These are phyloP conservation scores for Carettochelys insculpta DNA, from an alignment of 2,113 vertebrate genomes.

Conservation along the genomic window DNA sequence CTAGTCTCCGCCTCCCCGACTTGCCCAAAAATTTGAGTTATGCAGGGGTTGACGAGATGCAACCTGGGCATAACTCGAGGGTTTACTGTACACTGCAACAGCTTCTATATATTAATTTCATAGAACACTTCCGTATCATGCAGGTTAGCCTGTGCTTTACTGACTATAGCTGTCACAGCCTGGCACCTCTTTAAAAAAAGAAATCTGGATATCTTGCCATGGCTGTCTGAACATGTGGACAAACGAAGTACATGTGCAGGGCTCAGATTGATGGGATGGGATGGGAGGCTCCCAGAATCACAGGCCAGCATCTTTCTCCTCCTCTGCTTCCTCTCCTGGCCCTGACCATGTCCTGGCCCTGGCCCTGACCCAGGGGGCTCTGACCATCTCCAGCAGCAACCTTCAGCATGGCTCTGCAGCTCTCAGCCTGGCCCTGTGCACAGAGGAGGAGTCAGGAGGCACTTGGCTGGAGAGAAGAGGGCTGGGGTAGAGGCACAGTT, in stretches of 20 bases:
- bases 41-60: too few species aligned
- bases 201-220: not conserved
- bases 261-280: not conserved
- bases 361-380: too few species aligned
- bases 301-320: not conserved
- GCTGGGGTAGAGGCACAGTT: not conserved
- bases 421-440: not conserved
- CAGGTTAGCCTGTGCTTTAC: not conserved
- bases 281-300: not conserved
- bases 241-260: not conserved
- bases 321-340: not conserved
- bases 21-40: too few species aligned
- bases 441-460: not conserved
- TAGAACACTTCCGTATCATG: not conserved
- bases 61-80: too few species aligned
- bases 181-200: not conserved
- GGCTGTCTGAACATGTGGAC: not conserved
- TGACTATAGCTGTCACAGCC: not conserved
- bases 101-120: not conserved
- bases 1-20: too few species aligned
- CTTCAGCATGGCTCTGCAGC: not conserved
- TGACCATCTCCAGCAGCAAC: not conserved
- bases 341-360: too few species aligned
- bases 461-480: not conserved
- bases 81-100: too few species aligned